Percentiles rank a stretch among this genome's conserved stretches.
Conservation (phyloP, 2,888 invertebrate genomes). For the Lepidochitona cinerea region DNA sequence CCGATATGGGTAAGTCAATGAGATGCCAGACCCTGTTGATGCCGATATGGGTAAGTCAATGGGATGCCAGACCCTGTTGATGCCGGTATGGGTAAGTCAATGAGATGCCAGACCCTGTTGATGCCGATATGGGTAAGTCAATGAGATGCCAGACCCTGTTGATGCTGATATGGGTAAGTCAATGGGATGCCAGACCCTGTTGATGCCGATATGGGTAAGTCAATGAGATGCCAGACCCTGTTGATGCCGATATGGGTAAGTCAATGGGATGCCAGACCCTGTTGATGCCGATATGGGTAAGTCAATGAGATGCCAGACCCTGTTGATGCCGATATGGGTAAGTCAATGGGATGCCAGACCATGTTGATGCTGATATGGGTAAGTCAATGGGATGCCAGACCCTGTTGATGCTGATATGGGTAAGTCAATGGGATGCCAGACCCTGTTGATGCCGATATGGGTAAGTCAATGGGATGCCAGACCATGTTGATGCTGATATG, state of each 20-base stretch:
- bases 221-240: not conserved
- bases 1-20: not conserved
- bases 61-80: constrained; percentile 90
- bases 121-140: constrained; percentile 80
- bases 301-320: not conserved
- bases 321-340: not conserved
- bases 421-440: constrained; percentile 67
- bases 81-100: too few relatives aligned
- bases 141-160: not conserved
- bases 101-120: constrained; percentile 96
- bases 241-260: constrained; percentile 70
- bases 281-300: constrained; percentile 85
- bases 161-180: too few relatives aligned
- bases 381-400: not conserved
- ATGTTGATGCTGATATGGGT: not conserved
- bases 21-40: constrained; percentile 72
- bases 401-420: not conserved
- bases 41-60: constrained; percentile 76
- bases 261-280: constrained; percentile 94
- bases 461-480: constrained; percentile 82
- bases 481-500: too few relatives aligned
- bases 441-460: constrained; percentile 74
- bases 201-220: not conserved
- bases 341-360: constrained; percentile 75
- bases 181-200: not conserved